Evolutionary conservation across 2,797 vertebrate genomes (phyloP).

Genomic region (Liparis tanakae): DNA sequence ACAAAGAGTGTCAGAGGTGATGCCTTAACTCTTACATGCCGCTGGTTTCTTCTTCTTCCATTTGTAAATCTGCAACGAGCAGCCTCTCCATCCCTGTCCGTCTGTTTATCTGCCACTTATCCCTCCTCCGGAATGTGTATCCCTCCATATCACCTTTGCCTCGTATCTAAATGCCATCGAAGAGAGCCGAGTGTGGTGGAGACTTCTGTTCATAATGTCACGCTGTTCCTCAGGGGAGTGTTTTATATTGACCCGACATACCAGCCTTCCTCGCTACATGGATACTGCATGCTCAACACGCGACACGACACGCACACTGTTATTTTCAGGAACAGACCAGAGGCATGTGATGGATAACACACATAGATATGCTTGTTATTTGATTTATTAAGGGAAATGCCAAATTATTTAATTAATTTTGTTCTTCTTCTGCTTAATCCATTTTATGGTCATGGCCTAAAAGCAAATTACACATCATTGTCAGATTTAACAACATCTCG

Average conservation of each 20-base stretch:
- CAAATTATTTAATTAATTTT: background rate
- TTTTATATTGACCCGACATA: conserved; percentile 43
- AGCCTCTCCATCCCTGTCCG: conserved; percentile 36
- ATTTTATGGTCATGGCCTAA: background rate
- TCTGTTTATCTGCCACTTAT: conserved; percentile 51
- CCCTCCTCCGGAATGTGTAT: conserved; percentile 39
- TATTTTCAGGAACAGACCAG: conserved; percentile 1
- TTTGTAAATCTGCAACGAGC: conserved; percentile 35
- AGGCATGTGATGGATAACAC: conserved; percentile 2
- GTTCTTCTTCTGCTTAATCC: background rate
- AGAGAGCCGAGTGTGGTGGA: conserved; percentile 25
- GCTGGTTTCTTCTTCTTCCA: conserved; percentile 11
- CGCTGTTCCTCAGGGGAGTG: conserved; percentile 42
- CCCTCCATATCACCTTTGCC: conserved; percentile 36
- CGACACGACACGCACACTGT: background rate
- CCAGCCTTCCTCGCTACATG: conserved; percentile 14
- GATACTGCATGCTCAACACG: background rate
- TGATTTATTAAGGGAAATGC: background rate
- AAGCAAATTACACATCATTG: conserved; percentile 1
- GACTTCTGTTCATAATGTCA: conserved; percentile 64
- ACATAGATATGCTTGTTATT: background rate
- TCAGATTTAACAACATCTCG: background rate
- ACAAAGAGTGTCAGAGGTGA: conserved; percentile 18
- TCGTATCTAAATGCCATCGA: conserved; percentile 62
- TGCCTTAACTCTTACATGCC: conserved; percentile 4